Conservation (phyloP, 2,113 vertebrate species). For the Setophaga kirtlandii region DNA sequence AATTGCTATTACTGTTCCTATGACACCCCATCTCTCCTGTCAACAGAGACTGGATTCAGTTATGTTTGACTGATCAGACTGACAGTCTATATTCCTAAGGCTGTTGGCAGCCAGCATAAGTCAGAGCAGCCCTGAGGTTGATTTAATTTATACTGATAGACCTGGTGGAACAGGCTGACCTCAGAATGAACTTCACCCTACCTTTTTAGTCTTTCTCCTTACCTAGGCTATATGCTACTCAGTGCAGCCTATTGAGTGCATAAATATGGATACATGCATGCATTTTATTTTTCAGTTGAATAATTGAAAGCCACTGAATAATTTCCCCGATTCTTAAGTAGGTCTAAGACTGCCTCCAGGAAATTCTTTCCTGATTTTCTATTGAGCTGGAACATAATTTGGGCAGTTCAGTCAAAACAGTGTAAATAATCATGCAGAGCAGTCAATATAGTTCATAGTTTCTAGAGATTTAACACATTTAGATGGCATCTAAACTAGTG, state of each 20-base stretch:
- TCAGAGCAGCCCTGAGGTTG: background rate
- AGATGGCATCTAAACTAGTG: background rate
- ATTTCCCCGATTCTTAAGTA: background rate
- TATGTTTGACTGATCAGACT: background rate
- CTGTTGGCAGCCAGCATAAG: slow-evolving; percentile 9
- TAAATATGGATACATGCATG: background rate
- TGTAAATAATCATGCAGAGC: background rate
- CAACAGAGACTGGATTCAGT: background rate
- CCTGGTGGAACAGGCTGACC: slow-evolving; percentile 7
- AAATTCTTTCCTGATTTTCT: background rate
- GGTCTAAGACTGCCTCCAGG: slow-evolving; percentile 14
- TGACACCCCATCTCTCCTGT: background rate
- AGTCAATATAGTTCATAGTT: background rate
- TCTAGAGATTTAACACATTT: background rate
- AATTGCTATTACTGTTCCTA: background rate
- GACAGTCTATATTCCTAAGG: slow-evolving; percentile 5
- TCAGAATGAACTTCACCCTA: slow-evolving; percentile 15
- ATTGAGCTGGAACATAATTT: background rate
- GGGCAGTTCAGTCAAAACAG: background rate
- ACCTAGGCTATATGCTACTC: background rate
- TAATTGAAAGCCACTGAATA: background rate
- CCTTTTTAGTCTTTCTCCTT: background rate
- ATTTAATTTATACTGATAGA: slow-evolving; percentile 41
- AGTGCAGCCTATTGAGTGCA: background rate
- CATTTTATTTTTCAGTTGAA: background rate